Evolutionary conservation across 64 coral and sea anemone species (phyloP).

Genomic region (Exaiptasia diaphana): DNA sequence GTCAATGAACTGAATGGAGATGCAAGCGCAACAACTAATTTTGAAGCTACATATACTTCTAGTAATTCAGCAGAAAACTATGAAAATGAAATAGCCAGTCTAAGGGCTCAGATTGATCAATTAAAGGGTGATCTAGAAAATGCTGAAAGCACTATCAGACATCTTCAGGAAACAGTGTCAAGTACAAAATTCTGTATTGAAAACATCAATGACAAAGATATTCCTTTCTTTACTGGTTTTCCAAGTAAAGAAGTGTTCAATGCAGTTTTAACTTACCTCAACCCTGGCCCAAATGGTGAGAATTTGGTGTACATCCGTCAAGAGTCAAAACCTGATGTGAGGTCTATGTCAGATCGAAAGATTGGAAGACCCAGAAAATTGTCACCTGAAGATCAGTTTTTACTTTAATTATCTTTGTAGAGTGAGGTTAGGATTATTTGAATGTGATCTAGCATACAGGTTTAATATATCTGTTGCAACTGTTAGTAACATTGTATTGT

Average conservation of each 20-base stretch:
- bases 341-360: background rate
- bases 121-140: background rate
- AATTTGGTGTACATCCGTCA: conserved; percentile 9
- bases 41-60: background rate
- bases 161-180: background rate
- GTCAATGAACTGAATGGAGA: background rate
- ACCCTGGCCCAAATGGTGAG: conserved; percentile 37
- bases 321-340: background rate
- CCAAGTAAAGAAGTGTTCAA: conserved; percentile 23
- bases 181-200: conserved; percentile 19
- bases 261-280: conserved; percentile 12
- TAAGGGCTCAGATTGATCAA: background rate
- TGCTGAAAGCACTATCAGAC: background rate
- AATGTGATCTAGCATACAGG: conserved; percentile 19
- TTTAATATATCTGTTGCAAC: conserved; percentile 25
- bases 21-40: background rate
- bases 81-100: background rate
- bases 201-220: conserved; percentile 3
- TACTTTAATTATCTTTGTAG: conserved; percentile 40
- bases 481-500: conserved; percentile 33
- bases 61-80: background rate
- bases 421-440: conserved; percentile 25
- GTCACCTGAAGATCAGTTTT: background rate
- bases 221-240: conserved; percentile 28
- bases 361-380: conserved; percentile 29